Base-by-base conservation (phyloP, 2,113 vertebrate genomes). In the Eolophus roseicapilla region DNA sequence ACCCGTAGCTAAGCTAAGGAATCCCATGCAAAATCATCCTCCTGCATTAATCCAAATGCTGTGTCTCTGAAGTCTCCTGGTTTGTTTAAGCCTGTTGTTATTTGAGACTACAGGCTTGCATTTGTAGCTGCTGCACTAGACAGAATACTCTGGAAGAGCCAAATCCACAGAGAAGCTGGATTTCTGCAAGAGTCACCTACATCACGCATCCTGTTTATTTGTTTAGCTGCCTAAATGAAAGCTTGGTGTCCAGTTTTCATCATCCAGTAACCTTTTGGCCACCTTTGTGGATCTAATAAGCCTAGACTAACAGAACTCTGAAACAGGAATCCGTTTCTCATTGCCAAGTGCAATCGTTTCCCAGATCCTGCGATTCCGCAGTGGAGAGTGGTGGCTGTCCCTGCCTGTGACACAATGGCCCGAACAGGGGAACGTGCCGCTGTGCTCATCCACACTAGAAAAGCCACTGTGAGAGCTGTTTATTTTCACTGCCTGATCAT, bases 341-440 rank as follows among this genome's bases (percentile, higher is more conserved):
- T 6, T 41, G 67, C 6, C 52, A 44, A 60, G 17, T 50, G 41
- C 25, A 52, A 64, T 18, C 5, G 6, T 70, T 86, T 70, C 50
- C 39, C 50, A 44, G 25, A 63, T 44, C 31, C 59, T n/a, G 6
- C 8, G 39, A 10, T 17, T 55, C 57, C 1, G 3, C 21, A 20
- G 0, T 0, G 3, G 33, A 55, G 37, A 84, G 24, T 1, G 0
- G 7, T 28, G 9, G 60, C 43, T 4, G 4, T 7, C 10, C 28
- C 31, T 75, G 23, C 27, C 44, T 63, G n/a, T 20, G 4, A 33
- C 57, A 44, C 8, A 33, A 18, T 3, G 8, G 24, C 37, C 77
- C 47, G 28, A 15, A 24, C 6, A 60, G 13, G 24, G 52, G 24
- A 82, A 55, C 9, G 6, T 4, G 23, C 17, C 18, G 9, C 17